Evolutionary conservation across 2,797 vertebrate genomes (phyloP), one percentile per base, ranked within the genome.

Genomic region (Sebastes cheni): DNA sequence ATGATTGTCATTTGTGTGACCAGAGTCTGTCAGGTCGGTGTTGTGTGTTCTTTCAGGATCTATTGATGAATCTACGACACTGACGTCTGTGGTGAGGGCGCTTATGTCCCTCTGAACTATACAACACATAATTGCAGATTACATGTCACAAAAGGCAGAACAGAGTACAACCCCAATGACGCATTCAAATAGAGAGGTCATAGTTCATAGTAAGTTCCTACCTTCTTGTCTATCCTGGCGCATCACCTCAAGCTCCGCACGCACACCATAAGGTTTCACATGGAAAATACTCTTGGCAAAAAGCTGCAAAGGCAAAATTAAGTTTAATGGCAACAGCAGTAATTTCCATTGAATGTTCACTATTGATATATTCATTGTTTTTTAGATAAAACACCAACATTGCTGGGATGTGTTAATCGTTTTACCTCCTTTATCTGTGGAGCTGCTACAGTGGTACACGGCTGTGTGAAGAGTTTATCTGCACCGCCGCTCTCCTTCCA

Each of bases 401-500:
- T 30, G 52, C 23, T 18, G 23, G 32, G 22, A 11, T 54, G 11
- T n/a, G 6, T 22, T 29, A 2, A 22, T 79, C 10, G 22, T 52
- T 82, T 52, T 77, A 96, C 96, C 95, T 95, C 81, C 10, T 77
- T 84, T 25, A 96, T 88, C 36, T 91, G 85, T 54, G 83, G 75
- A 55, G 86, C 59, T 46, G 87, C 62, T 6, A 90, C n/a, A 2
- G 81, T 18, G 25, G 80, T 88, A 73, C 93, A 95, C 1, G 91
- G 88, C 65, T 84, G 91, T 12, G 79, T 56, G 25, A 96, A 90
- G 36, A 96, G 93, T 77, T 86, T 89, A 60, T 87, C 72, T 34
- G 86, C 93, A 3, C 86, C 75, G 18, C 95, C 94, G n/a, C 62
- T 91, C 72, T 93, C 91, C 84, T 93, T 95, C 95, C 95, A 96